These are phyloP conservation scores for Australoheros scitulus DNA, from an alignment of 2,113 vertebrate genomes.

Conservation along the genomic window DNA sequence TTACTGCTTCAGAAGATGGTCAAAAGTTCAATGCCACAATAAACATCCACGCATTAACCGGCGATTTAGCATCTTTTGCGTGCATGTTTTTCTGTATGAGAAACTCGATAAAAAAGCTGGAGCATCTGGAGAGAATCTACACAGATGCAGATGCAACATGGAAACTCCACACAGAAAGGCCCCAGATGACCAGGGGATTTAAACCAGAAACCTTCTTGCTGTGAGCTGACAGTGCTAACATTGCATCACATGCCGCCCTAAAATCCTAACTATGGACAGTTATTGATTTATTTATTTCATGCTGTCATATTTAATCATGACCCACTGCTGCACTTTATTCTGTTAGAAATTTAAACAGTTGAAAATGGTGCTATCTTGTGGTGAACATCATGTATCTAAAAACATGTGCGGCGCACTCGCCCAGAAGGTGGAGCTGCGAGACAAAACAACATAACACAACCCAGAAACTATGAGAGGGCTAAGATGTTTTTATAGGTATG, in stretches of 20 bases:
- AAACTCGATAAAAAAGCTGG: too few species aligned
- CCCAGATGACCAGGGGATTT: not conserved
- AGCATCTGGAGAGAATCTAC: too few species aligned
- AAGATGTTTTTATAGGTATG: not conserved
- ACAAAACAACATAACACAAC: not conserved
- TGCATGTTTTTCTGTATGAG: too few species aligned
- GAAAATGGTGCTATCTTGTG: conserved; percentile 16
- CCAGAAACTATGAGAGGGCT: not conserved
- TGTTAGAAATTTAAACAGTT: not conserved
- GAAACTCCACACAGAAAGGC: not conserved
- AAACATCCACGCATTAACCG: too few species aligned
- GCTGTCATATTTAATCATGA: not conserved
- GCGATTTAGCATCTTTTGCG: too few species aligned
- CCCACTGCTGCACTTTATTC: not conserved
- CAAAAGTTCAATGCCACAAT: too few species aligned
- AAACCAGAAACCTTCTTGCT: not conserved
- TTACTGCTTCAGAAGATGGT: not conserved
- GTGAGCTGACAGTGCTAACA: not conserved
- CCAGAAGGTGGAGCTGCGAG: conserved; percentile 31
- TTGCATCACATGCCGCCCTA: not conserved
- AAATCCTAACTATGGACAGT: not conserved
- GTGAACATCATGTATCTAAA: not conserved
- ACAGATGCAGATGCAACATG: not conserved
- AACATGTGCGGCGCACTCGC: not conserved
- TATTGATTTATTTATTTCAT: not conserved